Conservation (phyloP, 2,888 invertebrate species). For the Syrphus vitripennis region DNA sequence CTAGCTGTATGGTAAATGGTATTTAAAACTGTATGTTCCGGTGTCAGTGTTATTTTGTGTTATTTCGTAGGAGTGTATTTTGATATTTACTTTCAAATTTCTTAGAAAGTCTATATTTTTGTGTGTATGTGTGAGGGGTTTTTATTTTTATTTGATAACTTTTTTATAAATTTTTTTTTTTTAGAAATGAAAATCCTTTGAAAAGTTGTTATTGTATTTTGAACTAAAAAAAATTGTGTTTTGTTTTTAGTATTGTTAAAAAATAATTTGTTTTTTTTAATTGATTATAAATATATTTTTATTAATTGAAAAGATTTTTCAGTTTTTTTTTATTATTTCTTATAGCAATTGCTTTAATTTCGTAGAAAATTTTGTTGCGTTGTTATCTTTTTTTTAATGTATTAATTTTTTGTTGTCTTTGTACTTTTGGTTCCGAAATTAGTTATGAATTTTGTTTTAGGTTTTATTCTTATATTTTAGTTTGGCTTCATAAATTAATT, state of each 20-base stretch:
- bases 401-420: constrained; percentile 47
- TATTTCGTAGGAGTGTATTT: constrained; percentile 77
- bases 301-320: background rate
- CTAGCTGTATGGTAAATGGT: constrained; percentile 81
- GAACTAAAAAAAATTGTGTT: constrained; percentile 24
- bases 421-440: constrained; percentile 70
- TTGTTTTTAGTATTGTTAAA: background rate
- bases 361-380: constrained; percentile 67
- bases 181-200: background rate
- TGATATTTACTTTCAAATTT: constrained; percentile 73
- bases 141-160: constrained; percentile 35
- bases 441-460: constrained; percentile 54
- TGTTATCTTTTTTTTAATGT: constrained; percentile 24
- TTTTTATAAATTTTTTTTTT: background rate
- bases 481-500: constrained; percentile 48
- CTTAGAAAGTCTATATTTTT: constrained; percentile 43
- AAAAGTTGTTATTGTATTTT: constrained; percentile 13
- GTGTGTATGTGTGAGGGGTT: constrained; percentile 23
- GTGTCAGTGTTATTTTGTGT: constrained; percentile 81
- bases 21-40: constrained; percentile 81
- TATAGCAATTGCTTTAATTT: constrained; percentile 52
- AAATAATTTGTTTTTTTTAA: background rate
- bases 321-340: constrained; percentile 1
- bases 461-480: constrained; percentile 15
- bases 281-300: background rate